Evolutionary conservation across 2,888 invertebrate genomes (phyloP).

Genomic region (Marronus borbonicus): DNA sequence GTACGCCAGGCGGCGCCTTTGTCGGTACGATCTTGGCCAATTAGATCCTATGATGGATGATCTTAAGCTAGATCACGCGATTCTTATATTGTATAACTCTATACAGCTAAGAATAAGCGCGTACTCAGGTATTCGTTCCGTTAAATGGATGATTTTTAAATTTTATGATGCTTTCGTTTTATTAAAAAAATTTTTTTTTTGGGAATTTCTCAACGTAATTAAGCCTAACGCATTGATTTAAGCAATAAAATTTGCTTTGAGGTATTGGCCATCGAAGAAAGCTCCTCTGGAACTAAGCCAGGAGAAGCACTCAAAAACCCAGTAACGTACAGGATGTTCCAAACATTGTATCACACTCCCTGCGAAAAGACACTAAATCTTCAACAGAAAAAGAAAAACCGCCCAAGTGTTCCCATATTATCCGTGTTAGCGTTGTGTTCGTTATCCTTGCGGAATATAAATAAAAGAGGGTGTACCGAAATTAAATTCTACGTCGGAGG

Average conservation of each 20-base stretch:
- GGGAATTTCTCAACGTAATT: no score
- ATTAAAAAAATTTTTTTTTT: no score
- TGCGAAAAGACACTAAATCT: background rate
- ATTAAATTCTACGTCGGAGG: conserved; percentile 62
- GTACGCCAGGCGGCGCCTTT: conserved; percentile 71
- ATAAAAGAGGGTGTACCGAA: conserved; percentile 53
- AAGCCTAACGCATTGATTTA: no score
- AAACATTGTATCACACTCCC: background rate
- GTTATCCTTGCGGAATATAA: conserved; percentile 1
- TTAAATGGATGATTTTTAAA: no score
- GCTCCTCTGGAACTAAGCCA: no score
- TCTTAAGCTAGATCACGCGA: conserved; percentile 64
- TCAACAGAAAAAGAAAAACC: background rate
- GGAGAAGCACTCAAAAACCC: no score
- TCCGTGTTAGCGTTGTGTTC: background rate
- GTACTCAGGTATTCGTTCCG: no score
- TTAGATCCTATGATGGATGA: conserved; percentile 69
- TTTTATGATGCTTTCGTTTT: no score
- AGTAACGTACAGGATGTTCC: no score
- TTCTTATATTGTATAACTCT: conserved; percentile 45
- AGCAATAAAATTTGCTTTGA: no score
- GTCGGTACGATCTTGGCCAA: conserved; percentile 70
- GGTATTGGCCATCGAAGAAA: no score
- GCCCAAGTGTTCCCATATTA: conserved; percentile 1
- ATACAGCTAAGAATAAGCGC: background rate